These are phyloP conservation scores for Chymomyza fuscimana DNA, from an alignment of 2,888 invertebrate genomes.

Conservation along the genomic window DNA sequence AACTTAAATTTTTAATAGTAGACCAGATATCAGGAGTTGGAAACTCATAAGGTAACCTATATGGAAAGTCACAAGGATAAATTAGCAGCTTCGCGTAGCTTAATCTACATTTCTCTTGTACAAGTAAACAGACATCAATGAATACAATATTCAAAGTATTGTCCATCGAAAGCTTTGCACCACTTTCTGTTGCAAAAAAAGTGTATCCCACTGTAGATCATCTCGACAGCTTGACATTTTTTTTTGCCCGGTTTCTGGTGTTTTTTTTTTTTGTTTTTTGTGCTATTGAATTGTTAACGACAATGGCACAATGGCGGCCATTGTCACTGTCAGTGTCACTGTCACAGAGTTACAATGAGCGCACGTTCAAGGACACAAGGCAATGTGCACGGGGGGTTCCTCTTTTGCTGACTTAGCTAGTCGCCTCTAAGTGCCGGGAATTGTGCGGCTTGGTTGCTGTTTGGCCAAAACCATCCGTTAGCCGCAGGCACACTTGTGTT, in stretches of 20 bases:
- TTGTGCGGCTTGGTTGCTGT: slow-evolving; percentile 17
- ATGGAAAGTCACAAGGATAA: too few relatives aligned
- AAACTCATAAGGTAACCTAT: too few relatives aligned
- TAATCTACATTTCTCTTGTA: too few relatives aligned
- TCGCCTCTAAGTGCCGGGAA: neutral
- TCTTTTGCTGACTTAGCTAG: slow-evolving; percentile 12
- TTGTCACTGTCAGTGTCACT: slow-evolving; percentile 36
- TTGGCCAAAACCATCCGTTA: slow-evolving; percentile 23
- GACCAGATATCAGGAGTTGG: too few relatives aligned
- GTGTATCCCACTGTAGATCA: too few relatives aligned
- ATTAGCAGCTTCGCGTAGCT: too few relatives aligned
- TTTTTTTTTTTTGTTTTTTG: slow-evolving; percentile 11
- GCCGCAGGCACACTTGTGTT: slow-evolving; percentile 16
- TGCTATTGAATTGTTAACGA: slow-evolving; percentile 44
- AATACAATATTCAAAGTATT: too few relatives aligned
- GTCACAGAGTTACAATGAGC: neutral
- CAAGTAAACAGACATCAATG: too few relatives aligned
- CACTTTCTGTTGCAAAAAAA: too few relatives aligned
- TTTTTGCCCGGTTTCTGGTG: neutral
- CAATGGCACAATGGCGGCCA: slow-evolving; percentile 12
- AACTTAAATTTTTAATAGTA: too few relatives aligned
- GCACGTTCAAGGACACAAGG: slow-evolving; percentile 52
- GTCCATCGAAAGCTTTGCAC: too few relatives aligned
- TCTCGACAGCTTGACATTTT: neutral
- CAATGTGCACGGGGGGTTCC: neutral